Percentiles rank a stretch among this genome's conserved stretches.
Evolutionary conservation across 2,113 vertebrate genomes (phyloP).

Genomic region (Phodopus roborovskii): DNA sequence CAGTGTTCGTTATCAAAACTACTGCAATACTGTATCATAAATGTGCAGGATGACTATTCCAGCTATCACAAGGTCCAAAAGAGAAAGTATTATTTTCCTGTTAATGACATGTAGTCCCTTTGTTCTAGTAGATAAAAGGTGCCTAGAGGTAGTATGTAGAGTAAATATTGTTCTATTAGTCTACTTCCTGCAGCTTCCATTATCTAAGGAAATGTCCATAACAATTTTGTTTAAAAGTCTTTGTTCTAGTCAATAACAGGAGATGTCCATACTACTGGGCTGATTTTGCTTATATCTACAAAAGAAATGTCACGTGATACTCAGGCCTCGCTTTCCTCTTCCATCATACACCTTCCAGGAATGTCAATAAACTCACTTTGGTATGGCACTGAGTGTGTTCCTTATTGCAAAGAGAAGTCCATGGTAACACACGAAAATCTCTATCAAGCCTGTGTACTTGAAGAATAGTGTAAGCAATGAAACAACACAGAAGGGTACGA

Average conservation of each 20-base stretch:
- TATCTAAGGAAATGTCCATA: constrained; percentile 84
- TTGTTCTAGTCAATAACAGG: constrained; percentile 84
- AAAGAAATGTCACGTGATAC: constrained; percentile 89
- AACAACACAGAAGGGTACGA: background rate
- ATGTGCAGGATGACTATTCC: constrained; percentile 80
- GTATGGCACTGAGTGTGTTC: constrained; percentile 86
- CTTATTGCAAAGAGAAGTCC: constrained; percentile 76
- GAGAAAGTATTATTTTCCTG: constrained; percentile 84
- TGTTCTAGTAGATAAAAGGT: constrained; percentile 83
- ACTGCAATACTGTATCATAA: constrained; percentile 82
- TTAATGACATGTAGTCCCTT: constrained; percentile 85
- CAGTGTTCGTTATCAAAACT: constrained; percentile 81
- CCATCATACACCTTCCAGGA: constrained; percentile 90
- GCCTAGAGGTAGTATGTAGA: constrained; percentile 84
- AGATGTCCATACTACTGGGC: constrained; percentile 85
- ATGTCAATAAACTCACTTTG: constrained; percentile 96
- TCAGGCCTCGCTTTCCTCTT: constrained; percentile 92
- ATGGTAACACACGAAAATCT: background rate
- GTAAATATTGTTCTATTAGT: constrained; percentile 85
- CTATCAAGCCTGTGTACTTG: background rate
- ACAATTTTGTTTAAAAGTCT: constrained; percentile 84
- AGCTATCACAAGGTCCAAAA: constrained; percentile 81
- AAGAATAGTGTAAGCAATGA: background rate
- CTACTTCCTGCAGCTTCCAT: constrained; percentile 86
- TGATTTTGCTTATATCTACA: constrained; percentile 87